These are phyloP conservation scores for Anagrus nilaparvatae DNA, from an alignment of 1,140 invertebrate genomes.

Conservation along the genomic window DNA sequence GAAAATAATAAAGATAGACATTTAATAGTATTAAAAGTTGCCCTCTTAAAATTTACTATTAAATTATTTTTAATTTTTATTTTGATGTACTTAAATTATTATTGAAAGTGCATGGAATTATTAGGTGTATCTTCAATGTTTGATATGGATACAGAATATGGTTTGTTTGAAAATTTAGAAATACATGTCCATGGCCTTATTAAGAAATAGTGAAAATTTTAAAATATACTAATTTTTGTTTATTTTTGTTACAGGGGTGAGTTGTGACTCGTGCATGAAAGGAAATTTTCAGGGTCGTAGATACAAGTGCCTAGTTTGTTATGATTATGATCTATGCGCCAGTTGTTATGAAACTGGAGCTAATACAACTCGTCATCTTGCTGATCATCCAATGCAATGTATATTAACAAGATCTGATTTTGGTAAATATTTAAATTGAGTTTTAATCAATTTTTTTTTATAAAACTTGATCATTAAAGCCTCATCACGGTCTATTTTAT, in stretches of 20 bases:
- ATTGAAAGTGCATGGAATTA: neutral
- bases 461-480: neutral
- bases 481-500: constrained; percentile 7
- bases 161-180: neutral
- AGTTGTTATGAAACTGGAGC: constrained; percentile 91
- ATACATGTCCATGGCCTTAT: constrained; percentile 11
- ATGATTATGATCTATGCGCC: constrained; percentile 97
- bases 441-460: constrained; percentile 2
- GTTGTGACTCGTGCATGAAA: constrained; percentile 98
- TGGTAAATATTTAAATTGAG: constrained; percentile 49
- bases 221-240: neutral
- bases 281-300: constrained; percentile 93
- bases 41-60: no score
- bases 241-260: constrained; percentile 65
- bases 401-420: constrained; percentile 94
- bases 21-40: no score
- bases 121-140: no score
- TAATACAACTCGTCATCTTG: constrained; percentile 83
- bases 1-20: no score
- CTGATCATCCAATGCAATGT: constrained; percentile 97
- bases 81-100: neutral
- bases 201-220: neutral
- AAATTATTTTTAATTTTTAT: neutral
- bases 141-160: neutral
- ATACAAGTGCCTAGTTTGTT: constrained; percentile 98